Evolutionary conservation across 2,113 vertebrate genomes (phyloP), one percentile per base, ranked within the genome.

Genomic region (Mormyrus iriodes): DNA sequence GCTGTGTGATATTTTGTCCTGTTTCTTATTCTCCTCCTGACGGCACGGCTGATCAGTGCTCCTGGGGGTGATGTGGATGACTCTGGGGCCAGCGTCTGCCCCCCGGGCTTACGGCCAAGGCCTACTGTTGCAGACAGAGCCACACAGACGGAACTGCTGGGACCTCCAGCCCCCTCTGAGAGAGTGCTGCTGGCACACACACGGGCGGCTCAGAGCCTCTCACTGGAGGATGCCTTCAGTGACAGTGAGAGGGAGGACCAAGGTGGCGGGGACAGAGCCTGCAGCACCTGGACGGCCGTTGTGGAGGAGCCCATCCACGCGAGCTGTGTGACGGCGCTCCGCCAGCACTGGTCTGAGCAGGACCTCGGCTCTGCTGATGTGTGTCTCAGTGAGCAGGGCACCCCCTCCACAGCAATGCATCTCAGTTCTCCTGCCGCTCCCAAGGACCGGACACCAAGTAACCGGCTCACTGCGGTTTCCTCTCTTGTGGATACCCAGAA

Each of bases 251-350:
- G 7, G 55, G 53, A 19, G 31, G 86, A 39, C 85, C 83, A 82
- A 89, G 88, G n/a, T 91, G 93, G 88, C 90, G 90, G 42, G 92
- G 93, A 9, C 94, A 94, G 88, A 93, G 86, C 90, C 86, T 91
- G 90, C 35, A 94, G 94, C 94, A 27, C 88, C 0, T 91, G 42
- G 44, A 44, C 21, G 9, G 21, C 94, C 0, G 90, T 92, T 0
- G 91, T 95, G 46, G 96, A 96, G 92, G 95, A 95, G 53, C 89
- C 92, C 21, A 93, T 95, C n/a, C 93, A 93, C 86, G 91, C 93
- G 39, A 93, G 91, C 48, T 91, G 83, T 0, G 27, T 96, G 90
- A 85, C 88, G 85, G 87, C 90, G 27, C 91, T 95, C 0, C 94
- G 94, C 90, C 94, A 95, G 87, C 93, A 93, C 92, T 92, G 91